Percentiles rank a stretch among this genome's conserved stretches.
Conservation (phyloP, 2,797 vertebrate genomes). For the Sebastes diploproa region DNA sequence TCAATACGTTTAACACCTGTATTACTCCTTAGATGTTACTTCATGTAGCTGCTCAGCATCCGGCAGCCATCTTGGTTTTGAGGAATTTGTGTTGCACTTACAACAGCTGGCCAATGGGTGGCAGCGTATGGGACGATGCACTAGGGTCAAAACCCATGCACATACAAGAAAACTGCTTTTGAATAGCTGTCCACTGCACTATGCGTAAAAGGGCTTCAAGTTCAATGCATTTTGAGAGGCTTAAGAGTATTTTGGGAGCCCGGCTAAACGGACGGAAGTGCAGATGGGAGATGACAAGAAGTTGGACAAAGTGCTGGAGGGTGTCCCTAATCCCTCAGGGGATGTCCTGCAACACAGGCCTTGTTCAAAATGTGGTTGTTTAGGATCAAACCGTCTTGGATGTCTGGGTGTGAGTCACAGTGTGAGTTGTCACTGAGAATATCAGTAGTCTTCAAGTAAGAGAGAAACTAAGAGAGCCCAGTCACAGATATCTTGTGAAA, state of each 20-base stretch:
- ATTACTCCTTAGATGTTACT: no score
- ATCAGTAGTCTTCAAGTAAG: background rate
- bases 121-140: background rate
- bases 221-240: constrained; percentile 35
- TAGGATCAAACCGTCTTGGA: constrained; percentile 33
- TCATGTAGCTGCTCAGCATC: no score
- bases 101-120: background rate
- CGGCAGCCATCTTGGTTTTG: background rate
- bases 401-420: constrained; percentile 29
- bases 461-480: background rate
- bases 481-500: background rate
- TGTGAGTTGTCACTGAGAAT: constrained; percentile 20
- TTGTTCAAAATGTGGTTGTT: background rate
- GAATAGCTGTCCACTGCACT: background rate
- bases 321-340: constrained; percentile 25
- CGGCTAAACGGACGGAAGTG: constrained; percentile 4
- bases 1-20: no score
- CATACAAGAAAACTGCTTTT: background rate
- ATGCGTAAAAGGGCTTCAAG: background rate
- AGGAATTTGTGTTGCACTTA: background rate
- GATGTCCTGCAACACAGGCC: constrained; percentile 34
- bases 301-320: constrained; percentile 44
- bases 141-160: background rate
- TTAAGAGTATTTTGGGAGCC: background rate
- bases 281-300: constrained; percentile 47